A percentile compares a stretch with the other conserved stretches of the same genome.
phyloP scores from a whole-genome alignment of 2,888 invertebrate species.

The Cataglyphis altisquamis region DNA sequence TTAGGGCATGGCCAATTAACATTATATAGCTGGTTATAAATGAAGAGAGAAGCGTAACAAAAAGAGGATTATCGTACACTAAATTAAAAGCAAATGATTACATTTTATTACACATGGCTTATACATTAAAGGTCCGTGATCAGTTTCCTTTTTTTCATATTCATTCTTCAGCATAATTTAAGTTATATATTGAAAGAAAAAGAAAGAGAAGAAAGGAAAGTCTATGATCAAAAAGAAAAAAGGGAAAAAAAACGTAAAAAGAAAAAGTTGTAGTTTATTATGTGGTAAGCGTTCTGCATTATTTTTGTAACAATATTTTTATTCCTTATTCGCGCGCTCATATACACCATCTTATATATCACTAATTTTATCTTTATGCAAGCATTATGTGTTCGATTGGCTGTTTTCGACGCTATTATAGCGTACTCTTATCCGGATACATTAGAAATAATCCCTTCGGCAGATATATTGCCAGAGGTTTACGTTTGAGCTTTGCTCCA shows the following conservation, averaged over 20 bases:
- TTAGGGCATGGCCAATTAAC: slow-evolving; percentile 75
- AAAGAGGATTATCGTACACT: slow-evolving; percentile 37
- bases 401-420: slow-evolving; percentile 76
- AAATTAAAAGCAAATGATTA: slow-evolving; percentile 49
- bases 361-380: slow-evolving; percentile 70
- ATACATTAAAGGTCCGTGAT: slow-evolving; percentile 53
- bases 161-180: slow-evolving; percentile 64
- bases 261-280: slow-evolving; percentile 62
- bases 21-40: slow-evolving; percentile 53
- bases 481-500: slow-evolving; percentile 45
- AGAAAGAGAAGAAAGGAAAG: slow-evolving; percentile 43
- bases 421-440: slow-evolving; percentile 70
- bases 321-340: slow-evolving; percentile 64
- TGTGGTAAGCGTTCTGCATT: slow-evolving; percentile 69
- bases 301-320: slow-evolving; percentile 77
- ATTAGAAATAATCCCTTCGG: slow-evolving; percentile 52
- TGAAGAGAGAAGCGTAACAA: slow-evolving; percentile 42
- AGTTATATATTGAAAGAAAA: slow-evolving; percentile 40
- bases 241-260: slow-evolving; percentile 12
- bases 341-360: slow-evolving; percentile 70
- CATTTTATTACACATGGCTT: slow-evolving; percentile 55
- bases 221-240: slow-evolving; percentile 46
- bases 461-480: slow-evolving; percentile 26
- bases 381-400: slow-evolving; percentile 81
- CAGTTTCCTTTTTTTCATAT: slow-evolving; percentile 51